A percentile compares a stretch with the other conserved stretches of the same genome.
Conservation (phyloP, 23 tunicate genomes). For the Halocynthia aurantium region DNA sequence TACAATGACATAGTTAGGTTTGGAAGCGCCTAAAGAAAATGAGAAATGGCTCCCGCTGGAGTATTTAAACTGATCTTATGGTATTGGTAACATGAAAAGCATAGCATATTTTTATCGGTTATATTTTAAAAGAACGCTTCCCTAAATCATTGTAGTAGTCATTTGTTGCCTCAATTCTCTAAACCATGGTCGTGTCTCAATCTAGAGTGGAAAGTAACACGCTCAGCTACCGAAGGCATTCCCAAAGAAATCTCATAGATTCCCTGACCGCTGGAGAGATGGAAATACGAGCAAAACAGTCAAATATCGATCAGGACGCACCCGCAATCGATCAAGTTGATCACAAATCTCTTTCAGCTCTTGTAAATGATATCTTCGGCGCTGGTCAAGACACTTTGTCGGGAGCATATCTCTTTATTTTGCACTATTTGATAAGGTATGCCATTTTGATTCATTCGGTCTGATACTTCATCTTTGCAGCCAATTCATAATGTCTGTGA, state of each 20-base stretch:
- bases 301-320: background rate
- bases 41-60: constrained; percentile 7
- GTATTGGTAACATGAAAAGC: too few relatives aligned
- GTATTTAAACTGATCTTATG: too few relatives aligned
- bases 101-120: too few relatives aligned
- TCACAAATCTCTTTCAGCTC: constrained; percentile 2
- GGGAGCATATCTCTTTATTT: constrained; percentile 13
- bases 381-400: constrained; percentile 29
- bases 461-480: too few relatives aligned
- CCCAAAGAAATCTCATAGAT: constrained; percentile 12
- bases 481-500: too few relatives aligned
- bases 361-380: constrained; percentile 23
- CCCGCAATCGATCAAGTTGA: constrained; percentile 13
- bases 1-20: background rate
- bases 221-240: background rate
- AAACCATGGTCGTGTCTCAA: too few relatives aligned
- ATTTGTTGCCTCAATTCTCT: too few relatives aligned
- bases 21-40: background rate
- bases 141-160: too few relatives aligned
- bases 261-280: constrained; percentile 9
- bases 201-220: constrained; percentile 4
- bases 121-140: too few relatives aligned
- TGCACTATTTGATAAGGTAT: constrained; percentile 25
- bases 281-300: too few relatives aligned
- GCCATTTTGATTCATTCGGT: background rate